A percentile compares a stretch with the other conserved stretches of the same genome.
These are phyloP conservation scores for Onthophagus taurus DNA, from an alignment of 1,140 invertebrate genomes.

Conservation along the genomic window DNA sequence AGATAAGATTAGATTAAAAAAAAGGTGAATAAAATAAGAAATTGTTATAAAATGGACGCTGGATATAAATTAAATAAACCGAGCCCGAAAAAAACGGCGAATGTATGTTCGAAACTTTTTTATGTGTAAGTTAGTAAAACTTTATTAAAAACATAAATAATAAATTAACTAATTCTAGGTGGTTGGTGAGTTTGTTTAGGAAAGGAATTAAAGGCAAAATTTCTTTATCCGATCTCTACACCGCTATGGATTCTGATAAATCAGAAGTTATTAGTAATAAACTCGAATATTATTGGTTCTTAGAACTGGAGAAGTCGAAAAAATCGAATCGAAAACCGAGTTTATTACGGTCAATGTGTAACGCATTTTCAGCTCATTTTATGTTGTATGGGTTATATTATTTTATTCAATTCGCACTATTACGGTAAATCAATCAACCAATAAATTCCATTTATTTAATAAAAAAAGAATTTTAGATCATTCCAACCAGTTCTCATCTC, in stretches of 20 bases:
- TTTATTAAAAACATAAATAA: not conserved
- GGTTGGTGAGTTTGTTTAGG: constrained; percentile 7
- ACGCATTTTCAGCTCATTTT: constrained; percentile 1
- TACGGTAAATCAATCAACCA: not conserved
- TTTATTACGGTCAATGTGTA: not conserved
- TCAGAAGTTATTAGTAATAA: not conserved
- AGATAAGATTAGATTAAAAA: too few relatives aligned
- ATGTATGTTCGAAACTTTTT: constrained; percentile 3
- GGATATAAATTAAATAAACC: not conserved
- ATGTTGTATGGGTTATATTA: not conserved
- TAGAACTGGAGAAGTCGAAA: not conserved
- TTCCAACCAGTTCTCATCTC: constrained; percentile 8
- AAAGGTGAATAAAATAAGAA: too few relatives aligned
- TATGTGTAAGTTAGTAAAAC: constrained; percentile 7
- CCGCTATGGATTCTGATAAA: constrained; percentile 3
- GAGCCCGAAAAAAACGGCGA: constrained; percentile 7
- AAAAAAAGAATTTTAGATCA: not conserved
- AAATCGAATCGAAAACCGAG: constrained; percentile 3
- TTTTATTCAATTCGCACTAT: constrained; percentile 4
- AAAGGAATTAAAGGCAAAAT: constrained; percentile 1
- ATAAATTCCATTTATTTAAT: not conserved
- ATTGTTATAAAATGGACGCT: constrained; percentile 3
- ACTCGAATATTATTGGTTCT: constrained; percentile 4
- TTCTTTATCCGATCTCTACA: not conserved
- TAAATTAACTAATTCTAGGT: constrained; percentile 1